phyloP scores from a whole-genome alignment of 2,113 vertebrate genomes.

The Serilophus lunatus region DNA sequence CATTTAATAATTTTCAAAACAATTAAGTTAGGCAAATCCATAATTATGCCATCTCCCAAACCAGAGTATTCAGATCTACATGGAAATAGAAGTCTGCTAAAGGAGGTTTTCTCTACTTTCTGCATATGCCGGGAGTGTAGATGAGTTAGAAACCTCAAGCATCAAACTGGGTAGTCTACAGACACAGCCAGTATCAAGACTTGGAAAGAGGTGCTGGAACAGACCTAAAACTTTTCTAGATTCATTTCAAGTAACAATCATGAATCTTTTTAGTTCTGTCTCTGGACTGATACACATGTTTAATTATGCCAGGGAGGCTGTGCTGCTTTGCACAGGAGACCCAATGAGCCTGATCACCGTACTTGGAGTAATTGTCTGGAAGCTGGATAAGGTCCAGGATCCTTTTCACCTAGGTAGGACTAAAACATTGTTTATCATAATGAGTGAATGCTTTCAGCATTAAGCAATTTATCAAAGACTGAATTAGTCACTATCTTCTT shows the following conservation, averaged over 20 bases:
- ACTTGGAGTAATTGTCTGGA: not conserved
- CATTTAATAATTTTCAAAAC: not conserved
- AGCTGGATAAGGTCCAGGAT: not conserved
- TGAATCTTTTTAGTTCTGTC: not conserved
- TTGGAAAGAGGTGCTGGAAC: not conserved
- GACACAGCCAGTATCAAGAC: not conserved
- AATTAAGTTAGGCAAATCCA: not conserved
- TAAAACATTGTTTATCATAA: not conserved
- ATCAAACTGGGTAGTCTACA: not conserved
- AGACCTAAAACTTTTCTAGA: not conserved
- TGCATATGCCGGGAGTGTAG: not conserved
- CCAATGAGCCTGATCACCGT: fast-evolving
- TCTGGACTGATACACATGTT: not conserved
- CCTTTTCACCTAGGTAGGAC: not conserved
- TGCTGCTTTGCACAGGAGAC: not conserved
- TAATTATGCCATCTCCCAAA: not conserved
- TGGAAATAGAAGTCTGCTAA: not conserved
- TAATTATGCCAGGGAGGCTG: not conserved
- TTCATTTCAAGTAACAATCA: not conserved
- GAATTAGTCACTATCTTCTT: not conserved
- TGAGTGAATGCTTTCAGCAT: not conserved
- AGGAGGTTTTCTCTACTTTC: not conserved
- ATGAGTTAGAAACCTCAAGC: not conserved
- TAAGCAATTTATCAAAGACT: not conserved
- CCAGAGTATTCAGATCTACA: not conserved